phyloP scores from a whole-genome alignment of 64 coral and sea anemone species.

The Actinia equina region DNA sequence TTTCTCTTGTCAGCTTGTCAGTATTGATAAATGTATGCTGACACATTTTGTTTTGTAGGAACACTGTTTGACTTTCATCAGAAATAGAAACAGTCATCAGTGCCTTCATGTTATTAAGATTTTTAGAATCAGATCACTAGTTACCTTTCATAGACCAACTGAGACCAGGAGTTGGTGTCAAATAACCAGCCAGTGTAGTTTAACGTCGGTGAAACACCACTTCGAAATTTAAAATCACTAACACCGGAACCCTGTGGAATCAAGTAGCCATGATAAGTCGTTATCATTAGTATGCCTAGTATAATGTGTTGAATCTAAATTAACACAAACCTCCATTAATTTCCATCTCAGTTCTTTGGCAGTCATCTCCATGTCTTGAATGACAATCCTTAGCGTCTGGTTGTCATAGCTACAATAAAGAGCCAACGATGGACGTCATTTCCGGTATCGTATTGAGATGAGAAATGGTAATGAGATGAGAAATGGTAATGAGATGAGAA shows the following conservation, averaged over 20 bases:
- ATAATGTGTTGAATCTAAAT: too few relatives aligned
- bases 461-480: too few relatives aligned
- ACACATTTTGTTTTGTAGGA: too few relatives aligned
- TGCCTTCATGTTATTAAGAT: too few relatives aligned
- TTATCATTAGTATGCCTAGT: not conserved
- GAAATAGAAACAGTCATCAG: too few relatives aligned
- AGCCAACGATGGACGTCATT: not conserved
- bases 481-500: too few relatives aligned
- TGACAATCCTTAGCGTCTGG: constrained; percentile 94
- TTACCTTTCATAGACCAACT: constrained; percentile 98
- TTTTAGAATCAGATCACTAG: not conserved
- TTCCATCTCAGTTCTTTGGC: constrained; percentile 96
- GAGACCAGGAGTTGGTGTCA: constrained; percentile 98
- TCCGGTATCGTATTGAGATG: not conserved
- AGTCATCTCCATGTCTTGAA: constrained; percentile 99
- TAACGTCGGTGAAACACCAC: constrained; percentile 95
- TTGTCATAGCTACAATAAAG: constrained; percentile 77
- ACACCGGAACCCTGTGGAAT: constrained; percentile 56
- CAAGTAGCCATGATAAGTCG: not conserved
- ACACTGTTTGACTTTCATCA: too few relatives aligned
- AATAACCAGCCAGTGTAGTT: constrained; percentile 99
- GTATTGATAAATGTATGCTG: too few relatives aligned
- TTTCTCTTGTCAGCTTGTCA: too few relatives aligned
- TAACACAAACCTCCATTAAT: constrained; percentile 54
- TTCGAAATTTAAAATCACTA: constrained; percentile 95